Base-by-base conservation (phyloP, 2,113 vertebrate genomes). In the Antechinus stuartii region DNA sequence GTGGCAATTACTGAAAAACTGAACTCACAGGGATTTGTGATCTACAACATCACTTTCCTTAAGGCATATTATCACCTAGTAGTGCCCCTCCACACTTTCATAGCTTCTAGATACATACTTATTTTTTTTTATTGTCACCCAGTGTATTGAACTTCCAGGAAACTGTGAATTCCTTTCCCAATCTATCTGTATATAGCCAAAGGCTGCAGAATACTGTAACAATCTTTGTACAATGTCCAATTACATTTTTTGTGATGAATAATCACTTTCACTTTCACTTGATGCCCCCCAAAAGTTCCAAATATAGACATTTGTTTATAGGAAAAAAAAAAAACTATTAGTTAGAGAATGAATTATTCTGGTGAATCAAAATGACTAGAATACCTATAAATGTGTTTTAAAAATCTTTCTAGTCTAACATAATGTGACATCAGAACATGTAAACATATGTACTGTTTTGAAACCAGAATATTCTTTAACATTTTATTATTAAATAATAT, bases 1-100 rank as follows among this genome's bases (percentile, higher is more conserved):
- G 0, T 52, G 95, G 12, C 2, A 35, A 97, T 96, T 96, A 94
- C 14, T 95, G 84, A 54, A 96, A 96, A 97, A 97, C 8, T 1
- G 61, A 93, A 96, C 10, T 54, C 57, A 95, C 94, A 92, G 10
- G 84, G 95, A 52, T 26, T 2, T 27, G 14, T 94, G n/a, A 50
- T 95, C 52, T 96, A 8, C 89, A 95, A 91, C 19, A 96, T 84
- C 52, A 35, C 93, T 95, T 96, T 98, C 49, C 91, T 96, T 92
- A 54, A 95, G 95, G 53, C 0, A 94, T 55, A 97, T 84, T 23
- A 84, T 42, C n/a, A 23, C 68, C 68, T 42, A 76, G 16, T 42
- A 42, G 16, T 42, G 6, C 35, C 68, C n/a, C 16, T 84, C 19
- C 7, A 84, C 11, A 23, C 19, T 84, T 42, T 35, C n/a, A 42